Evolutionary conservation across 2,888 invertebrate genomes (phyloP), one percentile per base, ranked within the genome.

Genomic region (Andrena hattorfiana): DNA sequence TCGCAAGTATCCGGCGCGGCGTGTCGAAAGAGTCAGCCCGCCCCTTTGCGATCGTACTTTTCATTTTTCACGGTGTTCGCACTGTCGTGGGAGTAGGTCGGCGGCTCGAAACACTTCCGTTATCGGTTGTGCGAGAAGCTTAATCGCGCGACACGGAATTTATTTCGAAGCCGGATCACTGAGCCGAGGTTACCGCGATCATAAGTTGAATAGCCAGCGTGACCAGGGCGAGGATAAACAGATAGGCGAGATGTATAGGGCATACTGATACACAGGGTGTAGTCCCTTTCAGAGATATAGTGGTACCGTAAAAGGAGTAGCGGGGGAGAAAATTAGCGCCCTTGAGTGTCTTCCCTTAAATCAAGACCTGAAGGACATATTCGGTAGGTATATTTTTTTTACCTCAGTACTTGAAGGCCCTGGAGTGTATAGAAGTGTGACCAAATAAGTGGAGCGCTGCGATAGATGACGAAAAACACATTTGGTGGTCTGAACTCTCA

Each of bases 81-180:
- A 42, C 59, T 59, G 26, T 16, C 56, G 26, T 70, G 59, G 35
- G 59, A 59, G 59, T 23, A 42, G 28, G 23, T n/a, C 59, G 30
- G 62, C 62, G 42, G 51, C 48, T 30, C 20, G 56, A 74, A 59
- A n/a, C 76, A 28, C 69, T 74, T 69, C 42, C 69, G 78, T 73
- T 77, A 71, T 59, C 74, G 67, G 32, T 16, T 23, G 30, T 28
- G 56, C 51, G 60, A 42, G n/a, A 54, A 30, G 59, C 59, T 28
- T 64, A 62, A 78, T 68, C 73, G 64, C 35, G 48, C 35, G 66
- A 51, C 60, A 51, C 68, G 71, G 79, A 83, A 83, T 80, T 73
- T 76, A 83, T 80, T 62, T 63, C 66, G 32, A 68, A 71, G 42
- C 67, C 78, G 81, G 74, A 82, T 78, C 73, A 62, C 66, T 13